phyloP scores from a whole-genome alignment of 2,797 vertebrate species.

The Synanceia verrucosa region DNA sequence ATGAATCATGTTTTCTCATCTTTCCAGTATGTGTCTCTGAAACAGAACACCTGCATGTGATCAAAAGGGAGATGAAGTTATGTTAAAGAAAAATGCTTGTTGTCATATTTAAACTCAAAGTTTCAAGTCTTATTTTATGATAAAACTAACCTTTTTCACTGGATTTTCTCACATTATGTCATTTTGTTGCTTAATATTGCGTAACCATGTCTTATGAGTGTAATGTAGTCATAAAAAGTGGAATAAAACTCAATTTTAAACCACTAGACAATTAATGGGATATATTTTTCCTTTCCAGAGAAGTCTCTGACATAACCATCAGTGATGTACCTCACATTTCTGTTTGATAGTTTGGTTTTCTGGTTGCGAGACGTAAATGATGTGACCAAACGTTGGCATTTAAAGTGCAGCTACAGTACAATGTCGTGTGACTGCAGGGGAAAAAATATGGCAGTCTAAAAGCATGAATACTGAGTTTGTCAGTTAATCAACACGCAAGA shows the following conservation, averaged over 20 bases:
- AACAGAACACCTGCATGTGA: not conserved
- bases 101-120: not conserved
- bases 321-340: not conserved
- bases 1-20: not conserved
- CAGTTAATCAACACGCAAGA: not conserved
- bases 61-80: not conserved
- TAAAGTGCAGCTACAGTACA: constrained; percentile 15
- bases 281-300: not conserved
- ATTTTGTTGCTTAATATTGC: not conserved
- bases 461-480: not conserved
- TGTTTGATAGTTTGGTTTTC: constrained; percentile 28
- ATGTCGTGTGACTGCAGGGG: not conserved
- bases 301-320: not conserved
- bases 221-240: not conserved
- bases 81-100: not conserved
- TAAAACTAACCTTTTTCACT: not conserved
- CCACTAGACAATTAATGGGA: not conserved
- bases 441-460: not conserved
- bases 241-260: not conserved
- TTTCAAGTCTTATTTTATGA: not conserved
- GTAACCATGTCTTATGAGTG: not conserved
- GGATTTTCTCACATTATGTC: not conserved
- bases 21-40: not conserved
- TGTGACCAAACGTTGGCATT: constrained; percentile 28
- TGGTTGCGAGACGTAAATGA: constrained; percentile 15